Conservation (phyloP, 1,140 invertebrate genomes). For the Ips nitidus region DNA sequence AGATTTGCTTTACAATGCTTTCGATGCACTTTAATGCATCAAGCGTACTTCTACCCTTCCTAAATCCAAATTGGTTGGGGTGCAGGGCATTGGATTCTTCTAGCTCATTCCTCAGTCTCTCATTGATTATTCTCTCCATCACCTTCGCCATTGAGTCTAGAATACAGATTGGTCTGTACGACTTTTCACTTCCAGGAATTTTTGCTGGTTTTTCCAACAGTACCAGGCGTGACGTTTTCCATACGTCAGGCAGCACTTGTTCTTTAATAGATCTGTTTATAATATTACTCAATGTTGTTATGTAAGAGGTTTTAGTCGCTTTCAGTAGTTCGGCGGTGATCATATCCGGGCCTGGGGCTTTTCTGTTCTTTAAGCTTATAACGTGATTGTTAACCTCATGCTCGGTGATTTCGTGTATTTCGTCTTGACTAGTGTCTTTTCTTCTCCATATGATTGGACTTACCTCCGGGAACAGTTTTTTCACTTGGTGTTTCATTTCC, state of each 20-base stretch:
- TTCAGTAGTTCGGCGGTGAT: conserved; percentile 37
- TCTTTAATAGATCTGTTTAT: neutral
- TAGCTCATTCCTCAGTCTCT: conserved; percentile 24
- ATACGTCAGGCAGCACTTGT: conserved; percentile 18
- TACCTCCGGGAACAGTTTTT: neutral
- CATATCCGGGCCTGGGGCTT: conserved; percentile 41
- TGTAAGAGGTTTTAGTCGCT: no score
- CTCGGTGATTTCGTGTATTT: no score
- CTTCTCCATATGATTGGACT: no score
- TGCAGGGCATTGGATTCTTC: conserved; percentile 8
- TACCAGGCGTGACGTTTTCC: conserved; percentile 26
- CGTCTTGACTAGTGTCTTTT: no score
- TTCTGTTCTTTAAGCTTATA: conserved; percentile 27
- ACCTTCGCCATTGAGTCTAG: conserved; percentile 23
- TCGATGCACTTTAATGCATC: conserved; percentile 12
- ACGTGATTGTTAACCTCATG: conserved; percentile 24
- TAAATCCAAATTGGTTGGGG: conserved; percentile 18
- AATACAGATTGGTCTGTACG: conserved; percentile 32
- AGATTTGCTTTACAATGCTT: neutral
- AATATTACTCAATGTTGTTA: no score
- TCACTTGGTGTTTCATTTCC: neutral
- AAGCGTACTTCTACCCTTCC: conserved; percentile 13
- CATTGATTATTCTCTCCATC: conserved; percentile 19
- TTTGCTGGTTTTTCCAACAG: conserved; percentile 15
- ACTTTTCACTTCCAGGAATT: conserved; percentile 7